These are phyloP conservation scores for Sitta europaea DNA, from an alignment of 2,113 vertebrate genomes.

Conservation along the genomic window DNA sequence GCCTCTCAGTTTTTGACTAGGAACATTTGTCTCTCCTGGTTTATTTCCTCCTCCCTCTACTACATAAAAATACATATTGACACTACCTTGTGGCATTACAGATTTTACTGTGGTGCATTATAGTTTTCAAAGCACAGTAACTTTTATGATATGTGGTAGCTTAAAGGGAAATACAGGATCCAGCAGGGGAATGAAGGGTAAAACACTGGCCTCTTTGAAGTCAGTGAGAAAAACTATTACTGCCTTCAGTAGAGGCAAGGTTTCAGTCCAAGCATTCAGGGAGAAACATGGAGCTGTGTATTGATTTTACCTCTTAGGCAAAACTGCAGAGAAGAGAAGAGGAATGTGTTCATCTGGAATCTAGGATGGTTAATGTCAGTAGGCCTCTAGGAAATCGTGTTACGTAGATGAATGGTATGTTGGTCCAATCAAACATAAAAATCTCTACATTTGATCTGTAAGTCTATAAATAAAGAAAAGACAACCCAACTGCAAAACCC, in stretches of 20 bases:
- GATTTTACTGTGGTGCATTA: background rate
- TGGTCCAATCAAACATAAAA: background rate
- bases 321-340: background rate
- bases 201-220: background rate
- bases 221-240: constrained; percentile 9
- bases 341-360: constrained; percentile 11
- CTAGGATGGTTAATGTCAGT: background rate
- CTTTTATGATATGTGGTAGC: constrained; percentile 16
- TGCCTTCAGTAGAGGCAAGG: background rate
- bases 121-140: background rate
- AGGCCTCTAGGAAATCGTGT: constrained; percentile 17
- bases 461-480: background rate
- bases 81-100: constrained; percentile 20
- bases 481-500: background rate
- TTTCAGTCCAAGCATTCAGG: constrained; percentile 1
- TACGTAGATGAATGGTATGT: constrained; percentile 29
- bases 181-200: constrained; percentile 24
- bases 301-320: constrained; percentile 33
- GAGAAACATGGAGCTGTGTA: background rate
- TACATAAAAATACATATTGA: background rate
- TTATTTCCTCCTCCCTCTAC: background rate
- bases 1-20: background rate
- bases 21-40: background rate
- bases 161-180: constrained; percentile 16
- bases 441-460: background rate